Percentiles rank a stretch among this genome's conserved stretches.
Evolutionary conservation across 2,888 invertebrate species (phyloP).

Genomic region (Agonopterix subpropinquella): DNA sequence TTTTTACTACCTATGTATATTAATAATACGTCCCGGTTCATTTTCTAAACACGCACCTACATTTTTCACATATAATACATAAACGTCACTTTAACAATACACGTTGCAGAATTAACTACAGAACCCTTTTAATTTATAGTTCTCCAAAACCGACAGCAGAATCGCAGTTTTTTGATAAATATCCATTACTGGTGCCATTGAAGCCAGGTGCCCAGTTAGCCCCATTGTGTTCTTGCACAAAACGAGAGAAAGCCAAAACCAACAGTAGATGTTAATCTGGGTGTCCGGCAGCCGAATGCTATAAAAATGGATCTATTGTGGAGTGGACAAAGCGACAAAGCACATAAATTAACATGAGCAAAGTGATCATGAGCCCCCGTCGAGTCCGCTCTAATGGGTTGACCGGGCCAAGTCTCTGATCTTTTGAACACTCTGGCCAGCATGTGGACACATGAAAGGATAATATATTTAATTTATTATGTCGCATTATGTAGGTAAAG

Average conservation of each 20-base stretch:
- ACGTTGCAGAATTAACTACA: no score
- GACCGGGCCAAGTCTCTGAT: slow-evolving; percentile 22
- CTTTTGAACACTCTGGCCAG: slow-evolving; percentile 17
- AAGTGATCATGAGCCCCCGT: slow-evolving; percentile 72
- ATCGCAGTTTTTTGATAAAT: slow-evolving; percentile 9
- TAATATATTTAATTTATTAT: slow-evolving; percentile 19
- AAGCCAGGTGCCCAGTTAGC: slow-evolving; percentile 65
- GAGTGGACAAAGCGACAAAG: slow-evolving; percentile 64
- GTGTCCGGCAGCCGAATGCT: slow-evolving; percentile 65
- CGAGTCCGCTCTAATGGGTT: slow-evolving; percentile 66
- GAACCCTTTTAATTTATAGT: no score
- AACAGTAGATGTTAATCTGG: slow-evolving; percentile 69
- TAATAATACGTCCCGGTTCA: no score
- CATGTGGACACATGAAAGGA: slow-evolving; percentile 22
- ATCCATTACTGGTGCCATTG: slow-evolving; percentile 46
- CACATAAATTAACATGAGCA: slow-evolving; percentile 73
- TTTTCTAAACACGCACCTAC: no score
- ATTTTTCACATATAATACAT: no score
- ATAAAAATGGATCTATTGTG: slow-evolving; percentile 63
- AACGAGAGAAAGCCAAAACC: slow-evolving; percentile 67
- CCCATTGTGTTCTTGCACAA: slow-evolving; percentile 66
- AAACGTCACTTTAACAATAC: no score
- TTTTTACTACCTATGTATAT: no score
- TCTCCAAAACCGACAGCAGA: no score
- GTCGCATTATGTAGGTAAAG: slow-evolving; percentile 14